phyloP scores from a whole-genome alignment of 2,113 vertebrate genomes.

The Bos indicus region DNA sequence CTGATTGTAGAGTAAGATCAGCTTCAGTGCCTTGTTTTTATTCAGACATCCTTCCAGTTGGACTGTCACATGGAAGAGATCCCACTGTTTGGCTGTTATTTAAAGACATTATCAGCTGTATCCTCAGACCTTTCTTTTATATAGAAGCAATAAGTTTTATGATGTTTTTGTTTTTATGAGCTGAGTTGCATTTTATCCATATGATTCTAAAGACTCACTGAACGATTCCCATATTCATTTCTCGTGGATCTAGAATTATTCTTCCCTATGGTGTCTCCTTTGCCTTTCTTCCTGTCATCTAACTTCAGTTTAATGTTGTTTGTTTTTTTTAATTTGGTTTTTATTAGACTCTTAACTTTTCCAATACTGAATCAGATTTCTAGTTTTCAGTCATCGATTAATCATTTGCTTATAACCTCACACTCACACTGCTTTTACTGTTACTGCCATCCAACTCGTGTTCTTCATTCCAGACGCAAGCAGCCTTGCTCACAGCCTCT shows the following conservation, averaged over 20 bases:
- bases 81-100: not conserved
- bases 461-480: not conserved
- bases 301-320: not conserved
- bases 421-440: not conserved
- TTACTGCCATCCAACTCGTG: not conserved
- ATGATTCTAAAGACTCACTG: not conserved
- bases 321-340: not conserved
- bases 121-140: not conserved
- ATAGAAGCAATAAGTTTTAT: not conserved
- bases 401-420: not conserved
- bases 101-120: slow-evolving; percentile 13
- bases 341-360: slow-evolving; percentile 29
- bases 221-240: slow-evolving; percentile 11
- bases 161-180: slow-evolving; percentile 21
- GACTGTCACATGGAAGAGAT: not conserved
- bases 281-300: not conserved
- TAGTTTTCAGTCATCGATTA: not conserved
- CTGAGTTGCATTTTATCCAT: not conserved
- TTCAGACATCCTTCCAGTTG: not conserved
- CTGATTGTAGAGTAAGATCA: not conserved
- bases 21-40: not conserved
- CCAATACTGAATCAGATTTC: not conserved
- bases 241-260: not conserved
- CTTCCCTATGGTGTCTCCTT: not conserved
- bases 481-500: not conserved